phyloP scores from a whole-genome alignment of 2,113 vertebrate species.

The Abramis brama region DNA sequence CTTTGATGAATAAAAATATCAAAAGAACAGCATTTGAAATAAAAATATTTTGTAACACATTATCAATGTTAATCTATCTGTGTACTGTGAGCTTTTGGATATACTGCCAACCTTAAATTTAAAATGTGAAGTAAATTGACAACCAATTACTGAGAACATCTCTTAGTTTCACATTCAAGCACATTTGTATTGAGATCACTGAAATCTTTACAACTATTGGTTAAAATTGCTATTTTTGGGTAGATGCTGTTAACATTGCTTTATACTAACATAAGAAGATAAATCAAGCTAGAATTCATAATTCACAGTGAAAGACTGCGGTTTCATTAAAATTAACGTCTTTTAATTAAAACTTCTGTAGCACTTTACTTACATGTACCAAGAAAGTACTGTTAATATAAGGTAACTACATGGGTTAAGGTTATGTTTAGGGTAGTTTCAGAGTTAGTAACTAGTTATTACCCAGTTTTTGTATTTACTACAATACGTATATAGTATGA shows the following conservation, averaged over 20 bases:
- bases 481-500: too few species aligned
- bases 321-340: neutral
- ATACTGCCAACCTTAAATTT: neutral
- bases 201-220: neutral
- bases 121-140: neutral
- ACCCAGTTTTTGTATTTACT: too few species aligned
- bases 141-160: neutral
- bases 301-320: neutral
- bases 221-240: neutral
- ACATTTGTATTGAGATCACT: neutral
- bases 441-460: too few species aligned
- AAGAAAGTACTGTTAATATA: too few species aligned
- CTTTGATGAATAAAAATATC: neutral
- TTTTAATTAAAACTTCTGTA: neutral
- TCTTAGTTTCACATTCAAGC: too few species aligned
- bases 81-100: neutral
- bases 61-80: too few species aligned
- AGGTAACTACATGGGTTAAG: too few species aligned
- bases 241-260: neutral
- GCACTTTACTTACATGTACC: too few species aligned
- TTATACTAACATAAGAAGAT: neutral
- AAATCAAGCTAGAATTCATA: neutral
- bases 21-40: neutral
- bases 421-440: too few species aligned
- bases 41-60: neutral